Base-by-base conservation (phyloP, 2,797 vertebrate genomes). In the Enteromius paludinosus region DNA sequence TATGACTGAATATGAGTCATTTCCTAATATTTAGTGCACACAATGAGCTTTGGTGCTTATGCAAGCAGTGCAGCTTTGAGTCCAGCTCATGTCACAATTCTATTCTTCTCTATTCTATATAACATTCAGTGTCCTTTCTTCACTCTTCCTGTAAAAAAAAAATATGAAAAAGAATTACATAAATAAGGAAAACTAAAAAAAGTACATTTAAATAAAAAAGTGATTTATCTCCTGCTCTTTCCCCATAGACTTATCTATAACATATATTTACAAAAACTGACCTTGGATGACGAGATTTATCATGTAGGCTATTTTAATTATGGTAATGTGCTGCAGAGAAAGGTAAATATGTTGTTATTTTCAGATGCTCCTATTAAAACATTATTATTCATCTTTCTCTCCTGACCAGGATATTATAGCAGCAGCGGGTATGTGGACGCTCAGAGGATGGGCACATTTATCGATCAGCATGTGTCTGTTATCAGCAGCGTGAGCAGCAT, bases 391-490 rank as follows among this genome's bases (percentile, higher is more conserved):
- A 3, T 82, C 33, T 45, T 15, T 64, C 15, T 64, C 15, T 49
- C 12, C 20, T 64, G 33, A 5, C 35, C 87, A 98, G 98, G 96
- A 66, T 99, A 96, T 91, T 99, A 96, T 76, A 94, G 96, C 84
- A 96, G 93, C 91, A 92, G 90, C 84, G 91, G 90, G 86, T 98
- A 96, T 85, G 86, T 95, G 86, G 97, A 99, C 73, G 87, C 93
- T 87, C 97, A 97, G 81, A 94, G 97, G 76, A 93, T 97, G 88
- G 94, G 95, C 12, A 93, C 97, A 0, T 93, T 98, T 94, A 95
- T 97, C n/a, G 97, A 98, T 88, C 97, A 99, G 82, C 98, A 99
- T 0, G 98, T 99, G 87, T 99, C 98, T 0, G 97, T 99, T 85
- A 99, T 99, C 94, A 99, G 98, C 92, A 99, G 95, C 0, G 94